Evolutionary conservation across 2,113 vertebrate genomes (phyloP).

Genomic region (Zosterops hypoxanthus): DNA sequence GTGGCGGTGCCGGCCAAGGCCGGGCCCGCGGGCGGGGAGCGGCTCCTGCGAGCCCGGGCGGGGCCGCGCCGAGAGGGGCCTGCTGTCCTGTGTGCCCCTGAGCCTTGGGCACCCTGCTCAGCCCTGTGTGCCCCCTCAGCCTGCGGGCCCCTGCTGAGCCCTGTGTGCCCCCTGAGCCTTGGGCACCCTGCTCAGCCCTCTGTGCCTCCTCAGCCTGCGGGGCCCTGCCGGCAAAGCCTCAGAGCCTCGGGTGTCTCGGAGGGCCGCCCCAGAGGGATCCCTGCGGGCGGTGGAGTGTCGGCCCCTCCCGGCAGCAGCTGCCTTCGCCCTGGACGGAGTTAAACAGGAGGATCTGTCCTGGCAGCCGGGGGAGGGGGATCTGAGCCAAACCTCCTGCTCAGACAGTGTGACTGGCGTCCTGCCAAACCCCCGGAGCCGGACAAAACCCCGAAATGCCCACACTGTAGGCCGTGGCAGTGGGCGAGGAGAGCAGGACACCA

Average conservation of each 20-base stretch:
- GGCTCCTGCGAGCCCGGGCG: background rate
- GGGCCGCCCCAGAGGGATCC: accelerated
- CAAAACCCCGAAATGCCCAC: background rate
- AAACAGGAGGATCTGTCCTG: accelerated
- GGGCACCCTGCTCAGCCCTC: too few species aligned
- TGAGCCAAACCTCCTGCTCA: background rate
- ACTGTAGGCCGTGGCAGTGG: background rate
- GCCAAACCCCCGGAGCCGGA: background rate
- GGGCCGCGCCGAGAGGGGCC: too few species aligned
- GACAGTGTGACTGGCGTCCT: accelerated
- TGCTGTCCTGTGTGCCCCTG: too few species aligned
- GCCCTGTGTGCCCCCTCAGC: too few species aligned
- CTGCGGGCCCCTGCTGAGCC: too few species aligned
- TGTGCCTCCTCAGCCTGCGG: accelerated
- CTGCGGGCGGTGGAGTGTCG: accelerated
- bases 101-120: too few species aligned
- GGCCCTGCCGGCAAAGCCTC: accelerated
- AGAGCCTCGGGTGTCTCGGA: accelerated
- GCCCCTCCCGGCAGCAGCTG: accelerated
- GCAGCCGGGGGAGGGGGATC: accelerated
- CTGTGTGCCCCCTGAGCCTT: too few species aligned
- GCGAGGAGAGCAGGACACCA: background rate
- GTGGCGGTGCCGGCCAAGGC: constrained; percentile 67
- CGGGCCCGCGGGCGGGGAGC: background rate
- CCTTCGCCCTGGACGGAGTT: accelerated